Base-by-base conservation (phyloP, 2,113 vertebrate species). In the Catagonus wagneri region DNA sequence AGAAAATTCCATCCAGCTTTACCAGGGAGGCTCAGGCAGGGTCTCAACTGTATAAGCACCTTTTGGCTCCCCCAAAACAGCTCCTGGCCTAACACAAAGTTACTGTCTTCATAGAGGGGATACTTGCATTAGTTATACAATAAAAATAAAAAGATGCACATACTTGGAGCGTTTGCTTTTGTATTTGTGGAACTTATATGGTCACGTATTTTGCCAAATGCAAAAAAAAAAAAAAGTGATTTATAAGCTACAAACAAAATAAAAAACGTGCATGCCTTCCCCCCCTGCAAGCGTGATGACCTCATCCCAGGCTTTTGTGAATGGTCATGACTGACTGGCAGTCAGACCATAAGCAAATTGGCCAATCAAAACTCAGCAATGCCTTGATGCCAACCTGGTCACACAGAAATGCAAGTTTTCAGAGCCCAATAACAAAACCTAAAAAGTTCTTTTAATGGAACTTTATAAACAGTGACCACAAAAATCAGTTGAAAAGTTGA, bases 161-260 rank as follows among this genome's bases (percentile, higher is more conserved):
- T 36, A 25, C 60, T 66, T 58, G 34, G 50, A 34, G 11, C 32
- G 76, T 84, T 65, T 74, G 50, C 25, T 89, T 78, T 94, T n/a
- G 22, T 16, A 71, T 63, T 65, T 39, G 23, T 36, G 44, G 65
- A 81, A 89, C 90, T 87, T 56, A 60, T 27, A 8, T 20, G 9
- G 50, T 71, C 34, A 60, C 50, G 44, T 87, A 72, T 72, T 86
- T 89, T 61, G 32, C 27, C 61, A 83, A 27, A 79, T 74, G 34
- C 34, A 78, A 91, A 81, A 75, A 88, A 78, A 91, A 81, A 75
- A 88, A 79, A 66, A 83, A 16, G 65, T 84, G 52, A 56, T 79
- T 79, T n/a, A 36, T 15, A 83, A 78, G 25, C 61, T 74, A 52
- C 52, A 60, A 22, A n/a, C 14, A 78, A 69, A 76, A 79, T 60